These are phyloP conservation scores for Dynastes tityus DNA, from an alignment of 2,888 invertebrate species.

Conservation along the genomic window DNA sequence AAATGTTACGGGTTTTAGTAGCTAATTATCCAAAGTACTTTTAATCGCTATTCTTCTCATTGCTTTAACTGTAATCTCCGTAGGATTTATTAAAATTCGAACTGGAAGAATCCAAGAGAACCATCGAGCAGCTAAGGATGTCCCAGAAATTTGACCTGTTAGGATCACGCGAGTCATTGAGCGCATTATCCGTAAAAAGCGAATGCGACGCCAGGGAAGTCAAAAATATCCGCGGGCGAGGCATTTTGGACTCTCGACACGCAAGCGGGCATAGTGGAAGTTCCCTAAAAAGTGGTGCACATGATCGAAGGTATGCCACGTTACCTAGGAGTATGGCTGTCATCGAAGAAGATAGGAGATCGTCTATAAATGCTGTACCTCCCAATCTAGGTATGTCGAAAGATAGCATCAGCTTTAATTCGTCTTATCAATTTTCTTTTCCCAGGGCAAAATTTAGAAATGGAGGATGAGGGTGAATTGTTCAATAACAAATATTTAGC, in stretches of 20 bases:
- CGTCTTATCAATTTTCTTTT: background rate
- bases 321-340: constrained; percentile 58
- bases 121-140: constrained; percentile 47
- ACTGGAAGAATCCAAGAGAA: constrained; percentile 50
- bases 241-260: background rate
- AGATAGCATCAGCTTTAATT: background rate
- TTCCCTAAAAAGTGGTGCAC: background rate
- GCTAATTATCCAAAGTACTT: too few relatives aligned
- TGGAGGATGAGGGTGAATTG: constrained; percentile 90
- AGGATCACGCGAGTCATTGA: constrained; percentile 42
- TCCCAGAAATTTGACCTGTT: constrained; percentile 29
- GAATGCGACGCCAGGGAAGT: constrained; percentile 40
- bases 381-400: constrained; percentile 57
- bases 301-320: constrained; percentile 57
- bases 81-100: constrained; percentile 35
- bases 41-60: background rate
- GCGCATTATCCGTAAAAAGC: constrained; percentile 42
- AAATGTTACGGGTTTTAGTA: too few relatives aligned
- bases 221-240: constrained; percentile 9
- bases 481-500: constrained; percentile 87
- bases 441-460: constrained; percentile 72
- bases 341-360: constrained; percentile 55
- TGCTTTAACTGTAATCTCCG: background rate
- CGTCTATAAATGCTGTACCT: constrained; percentile 58
- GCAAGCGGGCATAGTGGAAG: background rate